Base-by-base conservation (phyloP, 2,888 invertebrate genomes). In the Phania funesta region DNA sequence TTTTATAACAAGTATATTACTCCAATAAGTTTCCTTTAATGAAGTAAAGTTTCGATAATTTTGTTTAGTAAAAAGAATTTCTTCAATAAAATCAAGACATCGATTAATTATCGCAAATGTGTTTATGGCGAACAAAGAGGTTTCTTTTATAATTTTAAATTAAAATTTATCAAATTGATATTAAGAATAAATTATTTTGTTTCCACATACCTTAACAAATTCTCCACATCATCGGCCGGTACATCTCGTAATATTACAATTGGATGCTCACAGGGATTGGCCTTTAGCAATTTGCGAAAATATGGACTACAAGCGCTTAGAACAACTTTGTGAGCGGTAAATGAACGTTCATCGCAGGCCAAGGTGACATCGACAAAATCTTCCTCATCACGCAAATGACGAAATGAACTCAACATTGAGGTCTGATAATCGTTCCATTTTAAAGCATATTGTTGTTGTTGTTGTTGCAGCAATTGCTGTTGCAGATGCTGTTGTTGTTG, bases 401-500 rank as follows among this genome's bases (percentile, higher is more conserved):
- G 94, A 92, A 98, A 97, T 85, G 97, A 96, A 85, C 95, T 96
- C 87, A 97, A 93, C 92, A 97, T 96, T 89, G 96, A 97, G 85
- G 96, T 95, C 91, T 97, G 97, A 93, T 97, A 97, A 92, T 97
- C 97, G 92, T 97, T 97, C 97, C 97, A 97, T 89, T 97, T 95
- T 91, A 97, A 94, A 91, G 97, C 96, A 92, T 97, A 97, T 92
- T 97, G 97, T 93, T 97, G 96, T 92, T 95, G 95, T 87, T 94
- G 92, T 88, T 95, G 95, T 89, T 95, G 95, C 87, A 94, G 91
- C 90, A 11, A 88, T 50, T 90, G 88, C n/a, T 84, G 85, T 7
- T 80, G 82, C 18, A 82, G 80, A 7, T 78, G 83, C 7, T 81
- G 83, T 18, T 83, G 62, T 35, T 83, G 73, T 8, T 80, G 83